Base-by-base conservation (phyloP, 2,797 vertebrate species). In the Neoniphon sammara region DNA sequence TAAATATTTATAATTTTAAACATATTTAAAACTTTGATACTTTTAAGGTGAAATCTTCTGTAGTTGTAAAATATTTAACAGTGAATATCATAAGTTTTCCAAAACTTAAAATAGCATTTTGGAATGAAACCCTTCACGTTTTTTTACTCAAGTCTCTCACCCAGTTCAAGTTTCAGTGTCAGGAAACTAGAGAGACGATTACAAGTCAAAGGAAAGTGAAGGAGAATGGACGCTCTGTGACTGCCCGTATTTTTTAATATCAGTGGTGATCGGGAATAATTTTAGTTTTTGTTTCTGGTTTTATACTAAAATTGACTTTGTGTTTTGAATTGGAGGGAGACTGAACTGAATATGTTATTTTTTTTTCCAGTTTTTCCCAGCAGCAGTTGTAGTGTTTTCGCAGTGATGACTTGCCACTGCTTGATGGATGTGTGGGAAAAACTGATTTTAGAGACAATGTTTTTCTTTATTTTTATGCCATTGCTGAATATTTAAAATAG, bases 61-160 rank as follows among this genome's bases (percentile, higher is more conserved):
- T 63, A 23, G 30, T 72, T 86, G 80, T 88, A 85, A 88, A 78
- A 77, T 90, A 93, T 90, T 90, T 89, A 90, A 89, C 25, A 31
- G 50, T 70, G 52, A 53, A 61, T 5, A 60, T 65, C 75, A 61
- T 30, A 75, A 53, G 74, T 75, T 46, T 46, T 46, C 10, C n/a
- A 3, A 15, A 46, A 49, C 18, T 49, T 18, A 5, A 60, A 74
- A 59, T 71, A 73, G 84, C 77, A 66, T 75, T 82, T 72, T 72
- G 54, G 36, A 74, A 60, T 70, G 15, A 79, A 74, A 39, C 47
- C 25, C 53, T 42, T 56, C 30, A 44, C 55, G 46, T 70, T 42
- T 80, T 76, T 79, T 31, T 67, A 47, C 36, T 70, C 25, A 3
- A 53, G 56, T 21, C 7, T 10, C 15, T 46, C 15, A 6, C 15